Evolutionary conservation across 2,113 vertebrate species (phyloP), one percentile per base, ranked within the genome.

Genomic region (Podilymbus podiceps): DNA sequence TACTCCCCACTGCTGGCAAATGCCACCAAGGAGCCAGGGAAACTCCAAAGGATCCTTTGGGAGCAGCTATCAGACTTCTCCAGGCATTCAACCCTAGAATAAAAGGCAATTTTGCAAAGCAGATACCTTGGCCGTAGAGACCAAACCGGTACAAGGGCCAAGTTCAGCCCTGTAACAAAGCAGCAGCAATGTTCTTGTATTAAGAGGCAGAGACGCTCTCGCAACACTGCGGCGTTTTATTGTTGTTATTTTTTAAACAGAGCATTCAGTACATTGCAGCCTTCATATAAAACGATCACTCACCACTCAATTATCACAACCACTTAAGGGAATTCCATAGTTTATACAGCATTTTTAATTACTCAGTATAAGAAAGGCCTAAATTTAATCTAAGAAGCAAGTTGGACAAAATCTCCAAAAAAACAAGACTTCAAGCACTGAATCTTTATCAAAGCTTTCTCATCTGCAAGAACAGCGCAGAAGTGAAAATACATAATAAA

Each of bases 301-400:
- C 71, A 3, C 15, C 21, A 66, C 19, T 66, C 74, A 79, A n/a
- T 56, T 90, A 93, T 46, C 69, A 44, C 38, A 83, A 71, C 15
- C 22, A 82, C 75, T 76, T 52, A 68, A 46, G 42, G 83, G 47
- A 83, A 85, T 83, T 77, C 50, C 58, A 33, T 42, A 31, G 14
- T 71, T 90, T 59, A 59, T n/a, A 59, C 12, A 66, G n/a, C 38
- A 63, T 67, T 95, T 97, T 92, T 72, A 97, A 90, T 92, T 77
- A 88, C 35, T 64, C 16, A 19, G 27, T 74, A 47, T 59, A 83
- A 81, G 67, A 86, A 83, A 88, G n/a, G 30, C 27, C 18, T 22
- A 71, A 23, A 91, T 91, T 89, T 72, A 55, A 81, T 40, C 9
- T 53, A 75, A 63, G 52, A 60, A 76, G n/a, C 35, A 56, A 86